These are phyloP conservation scores for Drosophila gunungcola DNA, from an alignment of 1,140 invertebrate genomes.

Conservation along the genomic window DNA sequence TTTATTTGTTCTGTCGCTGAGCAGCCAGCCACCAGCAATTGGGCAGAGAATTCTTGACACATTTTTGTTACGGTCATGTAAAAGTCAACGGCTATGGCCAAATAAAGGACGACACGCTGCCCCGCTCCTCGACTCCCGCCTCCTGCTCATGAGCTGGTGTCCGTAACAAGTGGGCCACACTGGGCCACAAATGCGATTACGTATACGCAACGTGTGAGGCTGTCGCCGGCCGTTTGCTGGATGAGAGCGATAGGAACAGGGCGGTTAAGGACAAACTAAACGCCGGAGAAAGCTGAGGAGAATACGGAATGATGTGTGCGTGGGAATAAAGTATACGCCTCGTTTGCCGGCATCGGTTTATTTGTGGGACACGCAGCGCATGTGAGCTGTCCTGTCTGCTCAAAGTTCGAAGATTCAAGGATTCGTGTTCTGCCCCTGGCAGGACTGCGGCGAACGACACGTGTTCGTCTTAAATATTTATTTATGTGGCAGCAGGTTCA, in stretches of 20 bases:
- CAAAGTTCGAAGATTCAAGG: slow-evolving; percentile 9
- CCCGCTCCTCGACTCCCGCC: not conserved
- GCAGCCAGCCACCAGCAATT: slow-evolving; percentile 37
- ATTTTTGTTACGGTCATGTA: slow-evolving; percentile 69
- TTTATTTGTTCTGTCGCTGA: slow-evolving; percentile 28
- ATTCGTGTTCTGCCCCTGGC: slow-evolving; percentile 4
- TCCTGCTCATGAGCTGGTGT: slow-evolving; percentile 21
- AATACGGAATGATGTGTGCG: slow-evolving; percentile 50
- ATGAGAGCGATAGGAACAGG: not conserved
- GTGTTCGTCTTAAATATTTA: slow-evolving; percentile 50
- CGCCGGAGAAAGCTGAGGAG: slow-evolving; percentile 31
- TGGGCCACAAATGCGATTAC: slow-evolving; percentile 73
- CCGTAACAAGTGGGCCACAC: slow-evolving; percentile 63
- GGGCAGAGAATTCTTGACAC: slow-evolving; percentile 51
- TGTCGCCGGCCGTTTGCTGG: slow-evolving; percentile 37
- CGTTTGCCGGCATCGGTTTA: slow-evolving; percentile 16
- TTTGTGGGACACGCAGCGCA: slow-evolving; percentile 27
- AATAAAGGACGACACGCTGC: slow-evolving; percentile 57
- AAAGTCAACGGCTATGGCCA: slow-evolving; percentile 68
- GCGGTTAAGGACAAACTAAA: slow-evolving; percentile 29
- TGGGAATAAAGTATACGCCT: slow-evolving; percentile 25
- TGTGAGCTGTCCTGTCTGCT: slow-evolving; percentile 31
- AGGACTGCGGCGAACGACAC: slow-evolving; percentile 25
- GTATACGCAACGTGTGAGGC: slow-evolving; percentile 66
- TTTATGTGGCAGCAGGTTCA: slow-evolving; percentile 37